phyloP scores from a whole-genome alignment of 2,113 vertebrate genomes.

The Dendropsophus ebraccatus region DNA sequence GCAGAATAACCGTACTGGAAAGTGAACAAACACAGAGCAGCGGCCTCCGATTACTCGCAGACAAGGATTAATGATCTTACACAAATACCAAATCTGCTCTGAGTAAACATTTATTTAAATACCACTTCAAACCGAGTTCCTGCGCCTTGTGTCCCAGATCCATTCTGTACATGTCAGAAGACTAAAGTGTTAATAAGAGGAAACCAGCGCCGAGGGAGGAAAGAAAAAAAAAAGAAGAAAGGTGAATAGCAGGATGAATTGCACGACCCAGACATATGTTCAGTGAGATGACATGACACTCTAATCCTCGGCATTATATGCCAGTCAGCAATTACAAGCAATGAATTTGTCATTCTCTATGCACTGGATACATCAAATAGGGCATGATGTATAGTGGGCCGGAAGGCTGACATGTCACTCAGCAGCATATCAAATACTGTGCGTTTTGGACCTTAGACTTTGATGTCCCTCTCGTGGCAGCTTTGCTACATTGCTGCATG shows the following conservation, averaged over 20 bases:
- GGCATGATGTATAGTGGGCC: constrained; percentile 37
- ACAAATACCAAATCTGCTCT: constrained; percentile 19
- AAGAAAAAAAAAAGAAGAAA: background rate
- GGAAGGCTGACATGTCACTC: constrained; percentile 50
- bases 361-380: constrained; percentile 39
- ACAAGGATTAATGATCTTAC: constrained; percentile 1
- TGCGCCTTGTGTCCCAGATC: background rate
- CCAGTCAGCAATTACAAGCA: constrained; percentile 55
- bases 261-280: constrained; percentile 8
- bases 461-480: constrained; percentile 59
- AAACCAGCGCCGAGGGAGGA: background rate
- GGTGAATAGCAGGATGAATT: constrained; percentile 6
- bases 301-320: constrained; percentile 53
- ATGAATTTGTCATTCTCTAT: constrained; percentile 16
- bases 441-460: constrained; percentile 44
- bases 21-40: background rate
- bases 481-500: constrained; percentile 43
- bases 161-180: constrained; percentile 25
- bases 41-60: background rate
- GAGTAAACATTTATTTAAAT: constrained; percentile 25
- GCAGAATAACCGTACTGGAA: background rate
- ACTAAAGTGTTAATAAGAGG: constrained; percentile 42
- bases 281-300: constrained; percentile 43
- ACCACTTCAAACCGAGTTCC: background rate
- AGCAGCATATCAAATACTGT: constrained; percentile 33